Base-by-base conservation (phyloP, 1,140 invertebrate genomes). In the Carcinoscorpius rotundicauda region DNA sequence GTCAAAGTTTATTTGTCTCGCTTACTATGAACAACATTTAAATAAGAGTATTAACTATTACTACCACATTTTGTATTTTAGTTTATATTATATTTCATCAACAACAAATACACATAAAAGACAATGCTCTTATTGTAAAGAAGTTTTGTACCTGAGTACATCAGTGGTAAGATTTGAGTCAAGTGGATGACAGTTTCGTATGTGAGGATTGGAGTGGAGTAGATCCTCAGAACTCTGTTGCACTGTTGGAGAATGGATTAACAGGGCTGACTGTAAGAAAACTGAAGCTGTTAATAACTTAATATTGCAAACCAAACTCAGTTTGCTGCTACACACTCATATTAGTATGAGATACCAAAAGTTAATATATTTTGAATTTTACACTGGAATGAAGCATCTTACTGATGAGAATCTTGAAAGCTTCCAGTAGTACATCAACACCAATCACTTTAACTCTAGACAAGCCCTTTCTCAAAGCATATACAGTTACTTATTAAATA, bases 121-220 rank as follows among this genome's bases (percentile, higher is more conserved):
- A 29, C 29, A 29, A 29, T 29, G 29, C 29, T 29, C 29, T 29
- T 29, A 29, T 29, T 29, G 29, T 29, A 29, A 29, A 29, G 29
- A 29, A 29, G 29, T 29, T 29, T 29, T 29, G 29, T 29, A 96
- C 91, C 91, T 92, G 69, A 99, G 83, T 65, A 98, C 94, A 81
- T 98, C 96, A 66, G 95, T 97, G 63, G 96, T 98, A 74, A 87
- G 86, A 73, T 87, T 88, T 29, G 91, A 95, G 77, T 97, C 94
- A 64, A 97, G 79, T 56, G 96, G 93, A 85, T 99, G 93, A 74
- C 85, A 87, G 9, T 48, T 9, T 67, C 85, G 85, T 57, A 82
- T 81, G 65, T 84, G 82, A 69, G 85, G 82, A 69, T 86, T 83
- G 58, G 85, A 79, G 53, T 80, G 78, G 53, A 88, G 76, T 65